Evolutionary conservation across 1,140 invertebrate species (phyloP).

Genomic region (Trachymyrmex cornetzi): DNA sequence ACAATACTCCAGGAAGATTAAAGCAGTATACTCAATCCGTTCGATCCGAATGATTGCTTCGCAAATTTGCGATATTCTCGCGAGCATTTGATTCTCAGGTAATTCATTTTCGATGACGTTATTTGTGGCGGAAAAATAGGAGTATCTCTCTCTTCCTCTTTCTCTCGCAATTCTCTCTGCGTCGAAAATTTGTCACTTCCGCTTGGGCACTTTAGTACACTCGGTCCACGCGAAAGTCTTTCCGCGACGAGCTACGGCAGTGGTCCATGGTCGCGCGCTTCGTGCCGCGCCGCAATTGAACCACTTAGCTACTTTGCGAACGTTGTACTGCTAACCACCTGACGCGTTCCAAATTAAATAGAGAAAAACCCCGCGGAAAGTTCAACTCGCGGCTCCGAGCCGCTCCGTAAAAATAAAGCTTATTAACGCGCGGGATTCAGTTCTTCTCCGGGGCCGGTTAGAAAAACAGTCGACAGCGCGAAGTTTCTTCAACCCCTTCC

Average conservation of each 20-base stretch:
- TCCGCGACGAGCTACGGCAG: slow-evolving; percentile 40
- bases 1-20: slow-evolving; percentile 31
- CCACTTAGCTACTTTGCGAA: slow-evolving; percentile 65
- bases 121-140: background rate
- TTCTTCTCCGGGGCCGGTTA: slow-evolving; percentile 28
- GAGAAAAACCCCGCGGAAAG: slow-evolving; percentile 50
- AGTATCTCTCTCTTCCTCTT: background rate
- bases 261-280: slow-evolving; percentile 40
- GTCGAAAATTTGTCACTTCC: slow-evolving; percentile 61
- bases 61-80: slow-evolving; percentile 24
- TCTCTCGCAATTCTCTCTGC: slow-evolving; percentile 16
- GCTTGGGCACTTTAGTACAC: slow-evolving; percentile 58
- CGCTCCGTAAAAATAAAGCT: slow-evolving; percentile 61
- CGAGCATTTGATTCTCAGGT: slow-evolving; percentile 25
- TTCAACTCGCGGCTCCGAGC: slow-evolving; percentile 31
- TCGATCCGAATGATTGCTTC: background rate
- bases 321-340: slow-evolving; percentile 60
- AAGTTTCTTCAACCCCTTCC: slow-evolving; percentile 35
- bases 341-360: slow-evolving; percentile 62
- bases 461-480: slow-evolving; percentile 43
- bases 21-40: slow-evolving; percentile 8
- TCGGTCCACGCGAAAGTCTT: slow-evolving; percentile 57
- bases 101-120: slow-evolving; percentile 13
- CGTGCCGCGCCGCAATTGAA: slow-evolving; percentile 58
- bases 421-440: slow-evolving; percentile 42